Conservation (phyloP, 2,888 invertebrate genomes). For the Tenthredo amoena region DNA sequence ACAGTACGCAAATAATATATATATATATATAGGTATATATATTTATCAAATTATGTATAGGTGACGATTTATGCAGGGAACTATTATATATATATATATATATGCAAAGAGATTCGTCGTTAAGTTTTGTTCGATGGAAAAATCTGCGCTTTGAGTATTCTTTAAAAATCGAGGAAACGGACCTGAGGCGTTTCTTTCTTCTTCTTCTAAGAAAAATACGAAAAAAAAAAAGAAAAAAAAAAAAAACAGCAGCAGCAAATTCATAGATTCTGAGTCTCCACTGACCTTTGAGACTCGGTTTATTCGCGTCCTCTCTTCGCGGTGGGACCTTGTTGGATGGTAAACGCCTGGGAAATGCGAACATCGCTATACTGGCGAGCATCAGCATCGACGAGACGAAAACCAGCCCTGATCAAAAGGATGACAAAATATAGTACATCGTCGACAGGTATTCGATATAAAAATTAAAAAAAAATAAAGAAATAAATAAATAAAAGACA, state of each 20-base stretch:
- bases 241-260: background rate
- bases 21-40: too few species aligned
- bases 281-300: constrained; percentile 84
- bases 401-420: constrained; percentile 83
- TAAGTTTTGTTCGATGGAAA: too few species aligned
- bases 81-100: too few species aligned
- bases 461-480: background rate
- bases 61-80: too few species aligned
- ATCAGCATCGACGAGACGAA: constrained; percentile 92
- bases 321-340: constrained; percentile 78
- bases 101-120: too few species aligned
- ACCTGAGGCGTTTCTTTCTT: too few species aligned
- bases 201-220: too few species aligned
- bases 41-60: too few species aligned
- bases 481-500: background rate
- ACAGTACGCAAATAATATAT: background rate
- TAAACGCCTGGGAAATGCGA: constrained; percentile 92
- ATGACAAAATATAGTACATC: background rate
- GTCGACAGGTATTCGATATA: background rate
- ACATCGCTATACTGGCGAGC: constrained; percentile 92
- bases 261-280: background rate
- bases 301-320: constrained; percentile 77
- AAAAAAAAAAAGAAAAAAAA: background rate
- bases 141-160: too few species aligned
- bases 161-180: too few species aligned